Base-by-base conservation (phyloP, 2,888 invertebrate genomes). In the Harpalus rufipes region DNA sequence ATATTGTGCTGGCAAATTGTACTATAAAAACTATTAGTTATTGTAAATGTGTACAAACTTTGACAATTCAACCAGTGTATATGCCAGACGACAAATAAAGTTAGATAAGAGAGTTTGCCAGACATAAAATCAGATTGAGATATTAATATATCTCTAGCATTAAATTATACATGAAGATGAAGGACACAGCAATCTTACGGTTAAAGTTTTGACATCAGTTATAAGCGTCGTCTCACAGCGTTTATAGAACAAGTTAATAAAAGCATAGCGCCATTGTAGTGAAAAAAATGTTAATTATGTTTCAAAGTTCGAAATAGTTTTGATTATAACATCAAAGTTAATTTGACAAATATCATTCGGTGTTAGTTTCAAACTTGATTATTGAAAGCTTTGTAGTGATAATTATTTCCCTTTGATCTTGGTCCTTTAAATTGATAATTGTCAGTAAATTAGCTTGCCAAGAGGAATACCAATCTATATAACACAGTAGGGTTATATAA, bases 161-260 rank as follows among this genome's bases (percentile, higher is more conserved):
- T 74, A 74, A 74, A 74, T 74, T 74, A 51, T 51, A 74, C 51
- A 74, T 12, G 74, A 10, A 12, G 74, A 51, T 51, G 74, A 74
- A 74, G 44, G 74, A 51, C 44, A 51, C 51, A 44, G 74, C 21
- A n/a, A 74, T 44, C 18, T 74, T 72, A 18, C 18, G 74, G 74
- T 74, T 74, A 51, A 51, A 74, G 74, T 74, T 74, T 74, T 74
- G 74, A 74, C 74, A 74, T 74, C 74, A 44, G 74, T 74, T 74
- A 51, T 74, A 74, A 74, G 44, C 72, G 72, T 14, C 72, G 72
- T n/a, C 72, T 10, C 25, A 14, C 68, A 32, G 39, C 32, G 68
- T 68, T 65, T n/a, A 68, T 68, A 68, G 39, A 32, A 39, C 39
- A 32, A 68, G 68, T 68, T 68, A 68, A 68, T 68, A 68, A 68